phyloP scores from a whole-genome alignment of 2,888 invertebrate species.

The Synergus japonicus region DNA sequence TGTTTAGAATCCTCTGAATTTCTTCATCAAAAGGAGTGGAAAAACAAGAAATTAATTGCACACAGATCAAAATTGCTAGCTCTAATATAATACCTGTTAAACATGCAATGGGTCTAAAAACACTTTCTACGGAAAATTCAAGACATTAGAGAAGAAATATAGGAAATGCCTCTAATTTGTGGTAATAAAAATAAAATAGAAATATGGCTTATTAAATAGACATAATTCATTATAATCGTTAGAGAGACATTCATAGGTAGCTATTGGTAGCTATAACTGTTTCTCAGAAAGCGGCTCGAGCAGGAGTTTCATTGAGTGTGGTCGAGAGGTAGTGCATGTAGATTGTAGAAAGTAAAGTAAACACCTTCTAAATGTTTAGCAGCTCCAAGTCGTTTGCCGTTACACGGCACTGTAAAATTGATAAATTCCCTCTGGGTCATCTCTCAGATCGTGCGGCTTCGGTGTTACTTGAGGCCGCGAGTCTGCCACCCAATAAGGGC shows the following conservation, averaged over 20 bases:
- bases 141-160: neutral
- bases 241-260: slow-evolving; percentile 6
- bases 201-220: neutral
- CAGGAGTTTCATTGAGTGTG: slow-evolving; percentile 1
- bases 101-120: no score
- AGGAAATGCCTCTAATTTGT: neutral
- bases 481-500: slow-evolving; percentile 32
- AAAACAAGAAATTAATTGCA: no score
- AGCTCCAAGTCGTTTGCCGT: slow-evolving; percentile 12
- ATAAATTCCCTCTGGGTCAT: slow-evolving; percentile 40
- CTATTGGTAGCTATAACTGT: slow-evolving; percentile 1
- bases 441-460: slow-evolving; percentile 8
- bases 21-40: no score
- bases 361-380: slow-evolving; percentile 30
- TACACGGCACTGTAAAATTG: slow-evolving; percentile 31
- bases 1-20: no score
- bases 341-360: slow-evolving; percentile 37
- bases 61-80: no score
- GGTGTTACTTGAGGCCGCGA: slow-evolving; percentile 20
- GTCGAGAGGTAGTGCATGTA: slow-evolving; percentile 5
- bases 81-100: no score
- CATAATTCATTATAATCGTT: neutral
- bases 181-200: neutral
- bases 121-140: no score
- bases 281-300: slow-evolving; percentile 22